These are phyloP conservation scores for Ceratothoa steindachneri DNA, from an alignment of 2,888 invertebrate genomes.

Conservation along the genomic window DNA sequence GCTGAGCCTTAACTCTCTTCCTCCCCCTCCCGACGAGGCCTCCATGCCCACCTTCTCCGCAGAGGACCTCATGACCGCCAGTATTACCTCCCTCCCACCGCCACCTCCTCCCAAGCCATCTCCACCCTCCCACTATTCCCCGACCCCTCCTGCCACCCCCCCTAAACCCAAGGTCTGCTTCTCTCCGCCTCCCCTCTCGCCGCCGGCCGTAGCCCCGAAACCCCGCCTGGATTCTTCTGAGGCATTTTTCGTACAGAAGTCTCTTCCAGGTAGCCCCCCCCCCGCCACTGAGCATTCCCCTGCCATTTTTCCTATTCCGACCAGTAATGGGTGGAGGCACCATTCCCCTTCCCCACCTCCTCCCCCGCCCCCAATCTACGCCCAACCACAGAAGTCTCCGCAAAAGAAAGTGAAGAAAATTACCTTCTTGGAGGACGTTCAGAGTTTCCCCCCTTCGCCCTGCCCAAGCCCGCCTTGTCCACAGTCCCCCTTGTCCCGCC, in stretches of 20 bases:
- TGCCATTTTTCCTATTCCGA: constrained; percentile 4
- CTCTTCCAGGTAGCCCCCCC: not conserved
- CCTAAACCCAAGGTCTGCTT: constrained; percentile 21
- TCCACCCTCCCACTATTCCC: constrained; percentile 36
- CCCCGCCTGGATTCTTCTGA: constrained; percentile 4
- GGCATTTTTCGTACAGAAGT: too few relatives aligned
- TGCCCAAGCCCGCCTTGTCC: constrained; percentile 56
- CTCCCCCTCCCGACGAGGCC: constrained; percentile 43
- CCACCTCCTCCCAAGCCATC: constrained; percentile 42
- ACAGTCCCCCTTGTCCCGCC: constrained; percentile 56
- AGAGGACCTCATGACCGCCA: constrained; percentile 41
- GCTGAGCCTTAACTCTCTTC: constrained; percentile 23
- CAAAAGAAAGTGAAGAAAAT: constrained; percentile 46
- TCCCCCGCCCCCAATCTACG: constrained; percentile 31
- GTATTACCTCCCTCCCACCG: constrained; percentile 38
- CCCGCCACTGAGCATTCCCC: constrained; percentile 10
- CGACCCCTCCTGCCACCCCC: constrained; percentile 47
- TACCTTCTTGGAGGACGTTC: constrained; percentile 47
- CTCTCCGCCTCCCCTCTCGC: constrained; percentile 24
- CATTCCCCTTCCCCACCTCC: constrained; percentile 28
- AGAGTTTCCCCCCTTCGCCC: constrained; percentile 44
- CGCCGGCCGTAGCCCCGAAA: constrained; percentile 45
- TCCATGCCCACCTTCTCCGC: constrained; percentile 40
- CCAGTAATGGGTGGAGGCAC: constrained; percentile 27
- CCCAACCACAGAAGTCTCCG: constrained; percentile 41